A percentile compares a stretch with the other conserved stretches of the same genome.
Evolutionary conservation across 2,797 vertebrate species (phyloP).

Genomic region (Pipistrellus nathusii): DNA sequence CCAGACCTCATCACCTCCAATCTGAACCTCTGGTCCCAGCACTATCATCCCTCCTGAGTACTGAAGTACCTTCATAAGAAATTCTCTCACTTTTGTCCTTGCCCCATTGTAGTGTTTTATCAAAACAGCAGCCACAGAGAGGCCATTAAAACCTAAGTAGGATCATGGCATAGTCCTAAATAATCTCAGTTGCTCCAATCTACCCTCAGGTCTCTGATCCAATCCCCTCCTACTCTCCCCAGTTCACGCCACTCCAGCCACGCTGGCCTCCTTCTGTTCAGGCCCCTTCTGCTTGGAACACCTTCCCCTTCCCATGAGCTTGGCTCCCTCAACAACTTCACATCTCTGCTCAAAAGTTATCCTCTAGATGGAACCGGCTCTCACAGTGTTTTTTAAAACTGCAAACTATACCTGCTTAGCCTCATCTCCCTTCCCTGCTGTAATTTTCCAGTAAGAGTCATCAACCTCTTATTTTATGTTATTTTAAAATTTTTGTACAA

Average conservation of each 20-base stretch:
- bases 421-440: neutral
- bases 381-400: neutral
- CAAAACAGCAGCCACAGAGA: neutral
- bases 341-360: neutral
- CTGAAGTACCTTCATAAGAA: neutral
- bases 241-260: neutral
- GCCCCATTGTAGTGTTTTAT: neutral
- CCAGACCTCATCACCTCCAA: neutral
- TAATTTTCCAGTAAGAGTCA: neutral
- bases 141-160: neutral
- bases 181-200: neutral
- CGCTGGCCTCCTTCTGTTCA: neutral
- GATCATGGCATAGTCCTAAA: fast-evolving
- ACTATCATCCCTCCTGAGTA: neutral
- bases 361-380: neutral
- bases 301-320: fast-evolving
- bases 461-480: neutral
- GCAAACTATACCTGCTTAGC: neutral
- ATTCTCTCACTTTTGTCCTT: neutral
- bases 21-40: neutral
- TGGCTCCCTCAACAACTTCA: neutral
- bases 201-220: neutral
- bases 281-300: neutral
- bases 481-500: neutral
- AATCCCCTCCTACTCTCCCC: neutral